Base-by-base conservation (phyloP, 35 echinoderm and acorn worm species). In the Apostichopus parvimensis region DNA sequence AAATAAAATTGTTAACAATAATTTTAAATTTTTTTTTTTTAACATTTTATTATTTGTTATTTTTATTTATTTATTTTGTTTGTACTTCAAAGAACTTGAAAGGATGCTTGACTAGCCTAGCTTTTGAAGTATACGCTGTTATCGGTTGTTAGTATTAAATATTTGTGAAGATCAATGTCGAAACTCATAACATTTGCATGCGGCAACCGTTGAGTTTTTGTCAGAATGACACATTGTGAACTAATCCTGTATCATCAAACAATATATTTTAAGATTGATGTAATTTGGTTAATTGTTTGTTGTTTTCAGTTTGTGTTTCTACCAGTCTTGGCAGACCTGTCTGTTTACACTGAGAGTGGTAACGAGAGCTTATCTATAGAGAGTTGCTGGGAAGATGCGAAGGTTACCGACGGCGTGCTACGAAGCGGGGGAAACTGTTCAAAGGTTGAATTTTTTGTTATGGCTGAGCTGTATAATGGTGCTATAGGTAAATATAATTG, bases 391-490 rank as follows among this genome's bases (percentile, higher is more conserved):
- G 25, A 21, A 24, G 87, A 88, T 23, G 81, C 92, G 24, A 28
- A 82, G 13, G 59, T 55, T 26, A 60, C 88, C 0, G 54, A 93
- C 5, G 26, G 62, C 22, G 53, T 25, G 10, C 12, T 84, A 7
- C 56, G 93, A 20, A 8, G 61, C 4, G 18, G 28, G 11, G 60
- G 87, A 21, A 93, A 90, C 18, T 98, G 96, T 73, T 90, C 91
- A 6, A 52, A 91, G 3, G 26, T 91, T 24, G 96, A 98, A 64
- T 98, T 98, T 24, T 83, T 91, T 11, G 58, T 98, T 80, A 95
- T 95, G 96, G 91, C 96, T 12, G 96, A 95, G 90, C 91, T 98
- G 14, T 98, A 86, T 91, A 88, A 98, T 92, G 96, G 96, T 6
- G 96, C 96, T 87, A 87, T 93, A 54, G 72, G 96, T 98, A 93